These are phyloP conservation scores for Bubo blakistoni DNA, from an alignment of 2,113 vertebrate genomes.

Conservation along the genomic window DNA sequence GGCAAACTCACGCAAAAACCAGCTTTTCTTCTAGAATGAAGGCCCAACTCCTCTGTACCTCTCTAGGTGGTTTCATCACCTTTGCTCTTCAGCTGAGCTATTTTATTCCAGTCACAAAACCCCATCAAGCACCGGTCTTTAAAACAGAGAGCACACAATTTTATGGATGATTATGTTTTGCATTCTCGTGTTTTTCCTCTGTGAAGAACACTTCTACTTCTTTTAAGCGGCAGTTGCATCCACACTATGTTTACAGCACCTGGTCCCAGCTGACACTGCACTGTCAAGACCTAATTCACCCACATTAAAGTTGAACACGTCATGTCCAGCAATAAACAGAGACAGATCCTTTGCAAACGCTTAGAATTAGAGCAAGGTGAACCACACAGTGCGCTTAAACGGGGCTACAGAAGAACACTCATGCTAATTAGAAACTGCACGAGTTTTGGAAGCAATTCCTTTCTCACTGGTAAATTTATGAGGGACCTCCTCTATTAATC, in stretches of 20 bases:
- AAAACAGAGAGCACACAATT: neutral
- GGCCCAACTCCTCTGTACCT: neutral
- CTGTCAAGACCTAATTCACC: neutral
- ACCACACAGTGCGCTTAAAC: accelerated
- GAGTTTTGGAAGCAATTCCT: neutral
- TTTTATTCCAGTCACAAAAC: neutral
- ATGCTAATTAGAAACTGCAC: neutral
- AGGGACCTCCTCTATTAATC: neutral
- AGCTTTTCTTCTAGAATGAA: neutral
- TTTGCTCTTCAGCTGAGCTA: neutral
- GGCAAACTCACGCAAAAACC: neutral
- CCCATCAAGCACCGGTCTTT: neutral
- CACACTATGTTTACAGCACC: neutral
- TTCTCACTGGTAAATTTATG: neutral
- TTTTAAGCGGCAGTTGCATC: neutral
- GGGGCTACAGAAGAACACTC: neutral
- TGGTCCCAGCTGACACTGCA: neutral
- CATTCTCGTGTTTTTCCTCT: neutral
- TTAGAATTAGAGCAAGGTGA: neutral
- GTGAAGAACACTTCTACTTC: neutral
- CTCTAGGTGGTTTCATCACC: neutral
- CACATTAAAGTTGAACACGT: neutral
- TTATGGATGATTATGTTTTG: neutral
- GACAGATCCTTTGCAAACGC: neutral
- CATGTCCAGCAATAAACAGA: neutral